These are phyloP conservation scores for Ovis canadensis DNA, from an alignment of 2,113 vertebrate genomes.

Conservation along the genomic window DNA sequence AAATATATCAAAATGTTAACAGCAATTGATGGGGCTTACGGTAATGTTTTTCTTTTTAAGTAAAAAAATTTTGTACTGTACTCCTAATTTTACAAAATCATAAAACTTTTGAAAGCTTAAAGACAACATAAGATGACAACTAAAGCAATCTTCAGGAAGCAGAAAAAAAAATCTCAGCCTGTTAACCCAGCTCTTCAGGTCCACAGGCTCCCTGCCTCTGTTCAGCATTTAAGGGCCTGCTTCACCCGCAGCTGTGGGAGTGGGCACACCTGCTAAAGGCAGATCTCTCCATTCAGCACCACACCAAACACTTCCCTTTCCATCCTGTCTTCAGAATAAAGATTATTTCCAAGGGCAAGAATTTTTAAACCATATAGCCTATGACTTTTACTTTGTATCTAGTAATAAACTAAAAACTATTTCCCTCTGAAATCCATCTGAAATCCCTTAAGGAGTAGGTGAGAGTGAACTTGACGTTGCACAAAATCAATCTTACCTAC, in stretches of 20 bases:
- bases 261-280: background rate
- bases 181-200: background rate
- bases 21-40: background rate
- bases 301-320: background rate
- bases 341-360: background rate
- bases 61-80: background rate
- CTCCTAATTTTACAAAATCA: background rate
- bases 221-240: accelerated
- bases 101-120: background rate
- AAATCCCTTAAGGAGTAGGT: background rate
- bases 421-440: background rate
- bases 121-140: background rate
- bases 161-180: background rate
- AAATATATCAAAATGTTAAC: background rate
- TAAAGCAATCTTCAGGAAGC: background rate
- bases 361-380: background rate
- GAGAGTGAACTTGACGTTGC: background rate
- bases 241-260: background rate
- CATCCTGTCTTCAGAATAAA: background rate
- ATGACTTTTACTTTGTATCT: background rate
- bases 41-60: background rate
- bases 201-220: background rate
- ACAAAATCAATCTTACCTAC: background rate
- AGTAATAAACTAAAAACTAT: background rate
- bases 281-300: background rate